Evolutionary conservation across 2,797 vertebrate genomes (phyloP).

Genomic region (Spinus olivaceus): DNA sequence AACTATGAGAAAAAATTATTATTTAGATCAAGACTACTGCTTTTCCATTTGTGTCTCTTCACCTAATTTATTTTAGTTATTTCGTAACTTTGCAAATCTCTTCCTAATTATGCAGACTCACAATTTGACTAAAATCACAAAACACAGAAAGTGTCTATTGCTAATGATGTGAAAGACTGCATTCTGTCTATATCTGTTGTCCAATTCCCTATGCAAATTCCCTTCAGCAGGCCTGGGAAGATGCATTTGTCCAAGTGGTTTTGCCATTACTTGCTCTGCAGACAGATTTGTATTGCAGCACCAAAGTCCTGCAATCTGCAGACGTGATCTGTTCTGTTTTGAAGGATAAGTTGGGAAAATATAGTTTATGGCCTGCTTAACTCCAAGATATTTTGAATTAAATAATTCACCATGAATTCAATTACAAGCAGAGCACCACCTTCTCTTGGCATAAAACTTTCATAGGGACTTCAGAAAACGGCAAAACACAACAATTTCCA

Average conservation of each 20-base stretch:
- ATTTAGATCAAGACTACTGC: neutral
- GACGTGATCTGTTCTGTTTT: accelerated
- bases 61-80: constrained; percentile 18
- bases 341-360: neutral
- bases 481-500: neutral
- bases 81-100: neutral
- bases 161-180: neutral
- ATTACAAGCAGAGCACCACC: neutral
- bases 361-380: neutral
- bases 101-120: constrained; percentile 4
- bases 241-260: neutral
- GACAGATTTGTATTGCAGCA: neutral
- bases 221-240: neutral
- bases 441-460: neutral
- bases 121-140: neutral
- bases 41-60: constrained; percentile 7
- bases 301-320: neutral
- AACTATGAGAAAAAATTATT: neutral
- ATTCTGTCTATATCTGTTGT: neutral
- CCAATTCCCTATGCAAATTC: neutral
- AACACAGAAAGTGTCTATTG: neutral
- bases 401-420: neutral
- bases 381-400: neutral
- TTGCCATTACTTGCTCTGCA: neutral
- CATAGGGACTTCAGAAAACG: neutral